A percentile compares a stretch with the other conserved stretches of the same genome.
phyloP scores from a whole-genome alignment of 2,797 vertebrate genomes.

The Oceanodroma leucorhoa region DNA sequence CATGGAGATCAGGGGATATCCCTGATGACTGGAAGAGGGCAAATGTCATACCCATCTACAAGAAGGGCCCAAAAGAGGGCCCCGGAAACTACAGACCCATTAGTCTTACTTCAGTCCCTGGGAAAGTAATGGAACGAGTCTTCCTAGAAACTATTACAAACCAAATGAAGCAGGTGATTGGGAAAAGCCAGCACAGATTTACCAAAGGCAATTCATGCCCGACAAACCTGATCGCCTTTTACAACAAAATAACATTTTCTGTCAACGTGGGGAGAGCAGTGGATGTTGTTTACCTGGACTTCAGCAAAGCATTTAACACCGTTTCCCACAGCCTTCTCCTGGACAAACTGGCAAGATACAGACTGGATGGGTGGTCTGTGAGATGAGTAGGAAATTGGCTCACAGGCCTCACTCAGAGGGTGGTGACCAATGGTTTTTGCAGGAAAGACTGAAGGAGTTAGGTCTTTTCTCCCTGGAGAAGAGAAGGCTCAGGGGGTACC shows the following conservation, averaged over 20 bases:
- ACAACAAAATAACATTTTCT: neutral
- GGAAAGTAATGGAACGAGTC: neutral
- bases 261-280: neutral
- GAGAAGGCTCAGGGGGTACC: neutral
- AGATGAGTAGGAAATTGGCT: neutral
- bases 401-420: neutral
- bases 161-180: neutral
- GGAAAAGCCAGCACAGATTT: neutral
- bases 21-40: neutral
- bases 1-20: neutral
- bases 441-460: neutral
- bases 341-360: neutral
- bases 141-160: neutral
- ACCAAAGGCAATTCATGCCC: neutral
- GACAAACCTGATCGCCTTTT: neutral
- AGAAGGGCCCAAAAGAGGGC: neutral
- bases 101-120: neutral
- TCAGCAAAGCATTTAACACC: neutral
- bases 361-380: neutral
- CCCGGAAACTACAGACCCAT: neutral
- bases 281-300: neutral
- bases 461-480: neutral
- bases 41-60: neutral
- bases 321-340: neutral
- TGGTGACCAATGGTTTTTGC: neutral